Evolutionary conservation across 2,113 vertebrate species (phyloP).

Genomic region (Osmerus mordax): DNA sequence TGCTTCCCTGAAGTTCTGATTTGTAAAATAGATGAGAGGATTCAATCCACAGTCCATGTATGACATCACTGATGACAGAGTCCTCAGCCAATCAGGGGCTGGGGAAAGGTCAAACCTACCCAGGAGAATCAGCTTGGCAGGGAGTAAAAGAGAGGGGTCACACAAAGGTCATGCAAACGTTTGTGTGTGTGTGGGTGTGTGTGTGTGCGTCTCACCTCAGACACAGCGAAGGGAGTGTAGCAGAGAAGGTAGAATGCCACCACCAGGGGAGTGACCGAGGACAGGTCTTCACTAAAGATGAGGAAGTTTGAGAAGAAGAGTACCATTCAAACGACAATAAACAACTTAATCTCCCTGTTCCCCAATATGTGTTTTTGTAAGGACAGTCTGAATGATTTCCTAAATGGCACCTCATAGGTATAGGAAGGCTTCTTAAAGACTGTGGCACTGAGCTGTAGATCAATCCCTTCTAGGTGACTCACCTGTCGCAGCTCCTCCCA

Average conservation of each 20-base stretch:
- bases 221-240: constrained; percentile 66
- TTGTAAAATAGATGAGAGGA: constrained; percentile 68
- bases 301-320: not conserved
- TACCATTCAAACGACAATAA: not conserved
- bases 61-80: constrained; percentile 67
- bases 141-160: not conserved
- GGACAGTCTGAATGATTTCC: not conserved
- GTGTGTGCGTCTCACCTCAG: constrained; percentile 60
- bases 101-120: constrained; percentile 61
- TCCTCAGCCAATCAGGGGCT: constrained; percentile 68
- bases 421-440: not conserved
- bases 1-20: constrained; percentile 64
- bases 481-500: constrained; percentile 49
- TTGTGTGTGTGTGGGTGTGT: constrained; percentile 7
- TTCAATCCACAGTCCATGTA: constrained; percentile 71
- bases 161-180: not conserved
- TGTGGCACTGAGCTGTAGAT: not conserved
- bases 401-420: not conserved
- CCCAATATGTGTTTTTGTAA: not conserved
- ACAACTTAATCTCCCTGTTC: not conserved
- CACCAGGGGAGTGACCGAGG: constrained; percentile 62
- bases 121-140: constrained; percentile 62
- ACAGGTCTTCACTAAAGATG: constrained; percentile 60
- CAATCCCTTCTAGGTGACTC: not conserved
- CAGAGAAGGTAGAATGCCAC: constrained; percentile 62